Conservation (phyloP, 1,140 invertebrate species). For the Cotesia chilonis region DNA sequence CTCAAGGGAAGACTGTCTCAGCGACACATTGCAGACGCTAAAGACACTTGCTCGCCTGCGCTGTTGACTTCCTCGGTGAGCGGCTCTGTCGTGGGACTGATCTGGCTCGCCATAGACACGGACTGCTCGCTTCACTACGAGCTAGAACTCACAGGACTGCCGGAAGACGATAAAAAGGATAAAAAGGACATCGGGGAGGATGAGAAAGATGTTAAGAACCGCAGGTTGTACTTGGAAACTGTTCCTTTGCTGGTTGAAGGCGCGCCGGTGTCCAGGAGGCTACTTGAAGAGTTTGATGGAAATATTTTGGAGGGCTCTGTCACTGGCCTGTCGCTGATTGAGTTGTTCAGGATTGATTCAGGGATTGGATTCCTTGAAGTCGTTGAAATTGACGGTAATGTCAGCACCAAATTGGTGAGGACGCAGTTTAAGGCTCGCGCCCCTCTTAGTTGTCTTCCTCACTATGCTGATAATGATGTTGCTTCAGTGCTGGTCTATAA, state of each 20-base stretch:
- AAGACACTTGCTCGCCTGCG: slow-evolving; percentile 73
- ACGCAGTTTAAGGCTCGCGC: slow-evolving; percentile 70
- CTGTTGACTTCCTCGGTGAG: slow-evolving; percentile 70
- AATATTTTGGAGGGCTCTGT: slow-evolving; percentile 72
- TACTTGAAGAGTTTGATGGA: slow-evolving; percentile 71
- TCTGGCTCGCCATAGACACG: slow-evolving; percentile 82
- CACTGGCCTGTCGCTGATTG: slow-evolving; percentile 68
- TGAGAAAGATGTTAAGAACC: slow-evolving; percentile 51
- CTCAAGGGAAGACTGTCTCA: slow-evolving; percentile 74
- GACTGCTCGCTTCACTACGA: slow-evolving; percentile 88
- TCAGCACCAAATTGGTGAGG: slow-evolving; percentile 61
- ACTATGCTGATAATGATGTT: slow-evolving; percentile 71
- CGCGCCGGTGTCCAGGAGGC: slow-evolving; percentile 70
- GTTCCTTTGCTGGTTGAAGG: slow-evolving; percentile 72
- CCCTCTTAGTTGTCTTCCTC: slow-evolving; percentile 75
- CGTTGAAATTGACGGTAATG: slow-evolving; percentile 57
- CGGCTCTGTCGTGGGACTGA: slow-evolving; percentile 72
- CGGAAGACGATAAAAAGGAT: slow-evolving; percentile 11
- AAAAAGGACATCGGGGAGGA: slow-evolving; percentile 36
- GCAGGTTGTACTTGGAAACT: slow-evolving; percentile 72
- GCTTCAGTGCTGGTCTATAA: slow-evolving; percentile 64
- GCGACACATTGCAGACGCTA: slow-evolving; percentile 77
- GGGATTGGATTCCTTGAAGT: slow-evolving; percentile 71
- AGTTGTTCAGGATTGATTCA: slow-evolving; percentile 69
- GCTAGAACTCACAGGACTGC: slow-evolving; percentile 63